Base-by-base conservation (phyloP, 2,797 vertebrate species). In the Sebastiscus albofasciatus region DNA sequence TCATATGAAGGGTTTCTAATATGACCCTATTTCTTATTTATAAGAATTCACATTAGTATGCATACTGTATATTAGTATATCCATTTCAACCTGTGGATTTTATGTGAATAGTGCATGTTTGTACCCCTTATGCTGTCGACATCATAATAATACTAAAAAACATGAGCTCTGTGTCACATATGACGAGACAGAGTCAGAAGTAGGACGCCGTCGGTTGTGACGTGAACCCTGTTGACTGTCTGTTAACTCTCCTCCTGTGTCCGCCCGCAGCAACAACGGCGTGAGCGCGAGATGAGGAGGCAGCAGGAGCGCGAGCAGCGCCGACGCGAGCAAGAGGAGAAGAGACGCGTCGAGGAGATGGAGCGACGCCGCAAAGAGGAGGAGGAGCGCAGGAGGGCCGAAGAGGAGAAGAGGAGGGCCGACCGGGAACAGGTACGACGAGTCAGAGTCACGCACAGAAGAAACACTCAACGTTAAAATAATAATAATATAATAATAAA, bases 251-350 rank as follows among this genome's bases (percentile, higher is more conserved):
- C 52, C 26, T 69, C 69, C 72, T 39, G 36, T 76, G n/a, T 79
- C 20, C 12, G 2, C 8, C 66, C 8, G 14, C 89, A 99, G 98
- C 98, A 99, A 97, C 98, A 99, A 93, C 97, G 97, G 29, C 95
- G 98, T 24, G 98, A 99, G 88, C 97, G 98, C 0, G 98, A 99
- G 94, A 95, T 97, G 93, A 95, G 98, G 86, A 94, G 98, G 93
- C 98, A 99, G 91, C 98, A 99, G 87, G 98, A 99, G 86, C 96
- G 98, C 3, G 98, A 99, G 89, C 98, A 99, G 93, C 96, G 98
- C 26, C 94, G 98, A 8, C 94, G 98, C 3, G 98, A 99, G 82
- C 98, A 99, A 81, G 98, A 99, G 89, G 98, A 99, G 89, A 99
- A 99, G 88, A 93, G 98, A 60, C 96, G 97, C 36, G 72, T 98